Evolutionary conservation across 2,797 vertebrate species (phyloP).

Genomic region (Labroides dimidiatus): DNA sequence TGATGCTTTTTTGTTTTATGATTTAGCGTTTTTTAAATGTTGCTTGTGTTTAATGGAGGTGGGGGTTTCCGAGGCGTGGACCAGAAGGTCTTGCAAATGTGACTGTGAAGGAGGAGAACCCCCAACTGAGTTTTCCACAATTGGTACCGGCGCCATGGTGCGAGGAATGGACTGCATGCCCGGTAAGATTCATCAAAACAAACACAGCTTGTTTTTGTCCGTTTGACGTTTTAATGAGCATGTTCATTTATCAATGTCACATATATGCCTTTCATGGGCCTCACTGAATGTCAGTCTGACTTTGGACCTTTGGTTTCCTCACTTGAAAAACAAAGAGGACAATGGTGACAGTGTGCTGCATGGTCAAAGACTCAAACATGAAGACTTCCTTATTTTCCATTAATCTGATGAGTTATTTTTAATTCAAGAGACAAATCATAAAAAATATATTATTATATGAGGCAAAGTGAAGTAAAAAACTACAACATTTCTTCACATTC

Average conservation of each 20-base stretch:
- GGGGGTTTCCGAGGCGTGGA: slow-evolving; percentile 87
- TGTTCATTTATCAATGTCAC: not conserved
- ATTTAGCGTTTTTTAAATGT: no score
- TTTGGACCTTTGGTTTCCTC: not conserved
- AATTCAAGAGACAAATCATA: not conserved
- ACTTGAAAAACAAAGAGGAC: not conserved
- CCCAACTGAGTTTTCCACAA: slow-evolving; percentile 76
- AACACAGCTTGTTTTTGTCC: not conserved
- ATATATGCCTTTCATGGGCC: not conserved
- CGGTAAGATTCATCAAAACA: slow-evolving; percentile 75
- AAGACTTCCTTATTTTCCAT: not conserved
- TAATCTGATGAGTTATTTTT: not conserved
- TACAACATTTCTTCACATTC: not conserved
- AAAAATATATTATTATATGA: no score
- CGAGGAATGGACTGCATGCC: slow-evolving; percentile 89
- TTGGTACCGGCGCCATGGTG: slow-evolving; percentile 52
- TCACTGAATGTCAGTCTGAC: not conserved
- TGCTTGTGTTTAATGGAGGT: slow-evolving; percentile 65
- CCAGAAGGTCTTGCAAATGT: slow-evolving; percentile 90
- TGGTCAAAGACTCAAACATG: not conserved
- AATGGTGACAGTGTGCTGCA: not conserved
- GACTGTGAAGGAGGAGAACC: slow-evolving; percentile 87
- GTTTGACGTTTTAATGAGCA: not conserved
- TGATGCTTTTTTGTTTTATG: not conserved
- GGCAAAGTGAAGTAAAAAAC: not conserved